phyloP scores from a whole-genome alignment of 2,113 vertebrate genomes.

The Chaenocephalus aceratus region DNA sequence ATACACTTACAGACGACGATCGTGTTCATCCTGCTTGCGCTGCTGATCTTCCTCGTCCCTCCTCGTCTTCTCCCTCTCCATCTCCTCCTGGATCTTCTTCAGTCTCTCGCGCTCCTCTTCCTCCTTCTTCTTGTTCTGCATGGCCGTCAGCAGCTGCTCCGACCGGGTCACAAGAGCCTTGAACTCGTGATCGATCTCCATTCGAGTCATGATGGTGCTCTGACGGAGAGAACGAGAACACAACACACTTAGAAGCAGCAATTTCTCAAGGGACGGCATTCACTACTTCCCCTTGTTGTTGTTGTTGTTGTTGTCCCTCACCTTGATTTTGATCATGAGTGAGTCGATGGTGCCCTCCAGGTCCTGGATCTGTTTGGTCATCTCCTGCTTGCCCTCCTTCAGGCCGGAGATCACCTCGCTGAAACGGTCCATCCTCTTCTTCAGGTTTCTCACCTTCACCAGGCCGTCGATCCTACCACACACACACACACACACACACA shows the following conservation, averaged over 20 bases:
- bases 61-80: conserved; percentile 92
- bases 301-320: conserved; percentile 54
- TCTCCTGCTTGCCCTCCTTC: conserved; percentile 93
- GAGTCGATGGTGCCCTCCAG: conserved; percentile 90
- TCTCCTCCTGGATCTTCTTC: conserved; percentile 93
- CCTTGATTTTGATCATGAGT: conserved; percentile 92
- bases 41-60: conserved; percentile 90
- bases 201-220: conserved; percentile 89
- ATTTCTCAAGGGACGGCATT: no score
- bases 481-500: conserved; percentile 2
- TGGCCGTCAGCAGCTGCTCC: conserved; percentile 88
- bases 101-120: conserved; percentile 94
- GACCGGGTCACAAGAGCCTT: conserved; percentile 90
- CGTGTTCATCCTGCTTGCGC: conserved; percentile 91
- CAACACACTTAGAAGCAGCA: accelerated
- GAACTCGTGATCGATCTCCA: conserved; percentile 92
- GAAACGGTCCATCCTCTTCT: conserved; percentile 89
- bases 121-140: conserved; percentile 96
- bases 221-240: conserved; percentile 45
- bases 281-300: no score
- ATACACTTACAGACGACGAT: conserved; percentile 88
- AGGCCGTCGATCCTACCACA: conserved; percentile 91
- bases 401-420: conserved; percentile 92
- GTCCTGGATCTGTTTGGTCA: conserved; percentile 89
- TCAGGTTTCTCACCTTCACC: conserved; percentile 91